Percentiles rank a stretch among this genome's conserved stretches.
These are phyloP conservation scores for Colaptes auratus DNA, from an alignment of 2,113 vertebrate species.

Conservation along the genomic window DNA sequence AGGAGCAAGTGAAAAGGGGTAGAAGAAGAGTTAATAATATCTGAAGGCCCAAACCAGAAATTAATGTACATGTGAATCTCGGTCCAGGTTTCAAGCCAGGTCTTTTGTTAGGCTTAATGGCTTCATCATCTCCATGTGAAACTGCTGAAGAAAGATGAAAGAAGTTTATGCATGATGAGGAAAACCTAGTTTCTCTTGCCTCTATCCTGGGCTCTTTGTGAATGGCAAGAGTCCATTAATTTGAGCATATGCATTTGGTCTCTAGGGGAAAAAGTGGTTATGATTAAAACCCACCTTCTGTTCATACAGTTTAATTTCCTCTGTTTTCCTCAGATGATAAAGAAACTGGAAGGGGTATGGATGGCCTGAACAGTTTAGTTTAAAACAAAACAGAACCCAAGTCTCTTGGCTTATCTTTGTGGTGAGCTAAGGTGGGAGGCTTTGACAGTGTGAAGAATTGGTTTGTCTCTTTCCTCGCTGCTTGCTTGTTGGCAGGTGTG, in stretches of 20 bases:
- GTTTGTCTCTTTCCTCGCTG: background rate
- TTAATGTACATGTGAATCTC: background rate
- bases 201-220: background rate
- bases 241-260: background rate
- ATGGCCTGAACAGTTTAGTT: background rate
- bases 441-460: background rate
- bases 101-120: conserved; percentile 12
- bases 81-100: conserved; percentile 20
- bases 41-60: conserved; percentile 22
- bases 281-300: conserved; percentile 7
- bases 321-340: background rate
- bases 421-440: background rate
- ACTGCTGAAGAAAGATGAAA: conserved; percentile 5
- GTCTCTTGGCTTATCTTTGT: background rate
- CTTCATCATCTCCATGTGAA: background rate
- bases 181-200: conserved; percentile 12
- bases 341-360: background rate
- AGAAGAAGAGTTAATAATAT: background rate
- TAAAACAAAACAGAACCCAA: background rate
- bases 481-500: background rate
- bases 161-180: background rate
- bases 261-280: background rate
- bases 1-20: background rate
- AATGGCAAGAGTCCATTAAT: conserved; percentile 6
- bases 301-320: background rate